Base-by-base conservation (phyloP, 2,113 vertebrate species). In the Hyperoodon ampullatus region DNA sequence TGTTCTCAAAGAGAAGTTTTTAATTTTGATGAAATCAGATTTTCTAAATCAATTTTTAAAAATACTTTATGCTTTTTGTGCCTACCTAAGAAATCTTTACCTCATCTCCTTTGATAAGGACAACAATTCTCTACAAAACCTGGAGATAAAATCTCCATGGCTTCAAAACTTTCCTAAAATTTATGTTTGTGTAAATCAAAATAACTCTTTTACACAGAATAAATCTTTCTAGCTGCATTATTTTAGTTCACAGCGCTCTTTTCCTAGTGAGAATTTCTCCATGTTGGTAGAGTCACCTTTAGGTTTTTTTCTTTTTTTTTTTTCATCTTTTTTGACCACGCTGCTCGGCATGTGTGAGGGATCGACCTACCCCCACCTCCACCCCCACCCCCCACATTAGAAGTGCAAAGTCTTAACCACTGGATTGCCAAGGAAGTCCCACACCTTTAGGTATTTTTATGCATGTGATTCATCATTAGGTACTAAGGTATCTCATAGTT, bases 11-110 rank as follows among this genome's bases (percentile, higher is more conserved):
- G 58, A 77, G 55, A 88, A 88, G 16, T 63, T 78, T 89, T 92
- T 50, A 77, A 92, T 90, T 96, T 75, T 94, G 80, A 80, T 93
- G 58, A 88, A 95, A 90, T 90, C 80, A 87, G 58, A 78, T 44
- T 90, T 95, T 95, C 93, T 82, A 35, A 47, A 86, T 82, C 39
- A 47, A 1, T 63, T 93, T 90, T 55, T 72, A 74, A 90, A 95
- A 24, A 42, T 90, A 63, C n/a, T 71, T 90, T 96, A 68, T 94
- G 63, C 42, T 90, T 94, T 97, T 96, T 83, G n/a, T 90, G n/a
- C 63, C 16, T 75, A 66, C 21, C 44, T 21, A 93, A 88, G 81
- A 90, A 84, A 55, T 74, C n/a, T 91, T 95, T 90, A 35, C 23
- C 23, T 44, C 93, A 42, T 63, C n/a, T 88, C 80, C 65, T 94